A percentile compares a stretch with the other conserved stretches of the same genome.
Conservation (phyloP, 53 echinoderm and acorn worm species). For the Temnopleurus reevesii region DNA sequence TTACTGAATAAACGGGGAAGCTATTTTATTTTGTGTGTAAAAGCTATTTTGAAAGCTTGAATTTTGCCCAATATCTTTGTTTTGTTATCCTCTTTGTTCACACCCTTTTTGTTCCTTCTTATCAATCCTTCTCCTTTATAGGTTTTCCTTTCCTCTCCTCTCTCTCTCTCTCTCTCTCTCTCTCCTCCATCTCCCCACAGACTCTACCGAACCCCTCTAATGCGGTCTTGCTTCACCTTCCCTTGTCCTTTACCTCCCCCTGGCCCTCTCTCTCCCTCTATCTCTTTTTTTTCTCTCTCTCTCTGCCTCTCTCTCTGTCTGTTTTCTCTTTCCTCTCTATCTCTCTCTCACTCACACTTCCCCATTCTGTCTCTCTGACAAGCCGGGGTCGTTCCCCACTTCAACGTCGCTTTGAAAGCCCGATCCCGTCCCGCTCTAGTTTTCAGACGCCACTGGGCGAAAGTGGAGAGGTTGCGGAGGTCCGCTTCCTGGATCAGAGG, state of each 20-base stretch:
- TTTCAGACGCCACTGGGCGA: neutral
- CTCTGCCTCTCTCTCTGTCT: neutral
- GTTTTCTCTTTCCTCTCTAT: neutral
- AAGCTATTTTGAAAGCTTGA: too few relatives aligned
- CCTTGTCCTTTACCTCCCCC: neutral
- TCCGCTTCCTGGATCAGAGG: neutral
- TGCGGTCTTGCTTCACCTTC: neutral
- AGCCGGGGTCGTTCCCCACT: conserved; percentile 16
- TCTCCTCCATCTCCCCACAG: neutral
- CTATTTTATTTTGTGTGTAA: too few relatives aligned
- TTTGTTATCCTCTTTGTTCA: neutral
- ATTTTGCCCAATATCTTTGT: too few relatives aligned
- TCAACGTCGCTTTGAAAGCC: neutral
- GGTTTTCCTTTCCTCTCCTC: neutral
- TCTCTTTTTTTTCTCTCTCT: neutral
- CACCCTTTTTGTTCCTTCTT: neutral
- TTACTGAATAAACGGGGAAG: too few relatives aligned
- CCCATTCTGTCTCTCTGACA: neutral
- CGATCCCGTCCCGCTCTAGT: conserved; percentile 12
- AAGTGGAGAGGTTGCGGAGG: conserved; percentile 1
- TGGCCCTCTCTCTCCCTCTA: neutral
- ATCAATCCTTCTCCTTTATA: neutral
- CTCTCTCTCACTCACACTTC: neutral
- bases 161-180: neutral
- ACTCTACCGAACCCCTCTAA: neutral